Conservation (phyloP, 2,888 invertebrate genomes). For the Camptogramma bilineatum region DNA sequence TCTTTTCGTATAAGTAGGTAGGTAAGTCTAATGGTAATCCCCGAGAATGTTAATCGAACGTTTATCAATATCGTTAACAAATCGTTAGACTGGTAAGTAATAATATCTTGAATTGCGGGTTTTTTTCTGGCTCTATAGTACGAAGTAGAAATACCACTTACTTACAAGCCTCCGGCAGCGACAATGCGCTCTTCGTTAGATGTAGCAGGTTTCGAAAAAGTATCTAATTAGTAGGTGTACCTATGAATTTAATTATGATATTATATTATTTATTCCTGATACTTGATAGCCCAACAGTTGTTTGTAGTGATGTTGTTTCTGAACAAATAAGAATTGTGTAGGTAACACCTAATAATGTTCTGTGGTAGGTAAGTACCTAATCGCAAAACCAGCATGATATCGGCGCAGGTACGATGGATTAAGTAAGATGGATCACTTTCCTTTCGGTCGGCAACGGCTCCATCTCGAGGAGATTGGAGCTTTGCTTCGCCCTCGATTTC, state of each 20-base stretch:
- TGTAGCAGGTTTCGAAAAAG: conserved; percentile 43
- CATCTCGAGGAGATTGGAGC: conserved; percentile 50
- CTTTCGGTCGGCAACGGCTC: conserved; percentile 59
- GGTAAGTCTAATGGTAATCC: neutral
- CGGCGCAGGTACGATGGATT: conserved; percentile 48
- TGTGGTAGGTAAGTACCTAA: neutral
- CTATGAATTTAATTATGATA: neutral
- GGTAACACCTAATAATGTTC: too few relatives aligned
- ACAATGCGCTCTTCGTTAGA: conserved; percentile 10
- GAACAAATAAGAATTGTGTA: too few relatives aligned
- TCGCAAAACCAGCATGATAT: conserved; percentile 50
- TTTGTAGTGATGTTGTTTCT: too few relatives aligned
- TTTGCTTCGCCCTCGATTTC: conserved; percentile 64
- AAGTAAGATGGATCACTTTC: conserved; percentile 68
- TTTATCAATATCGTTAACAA: neutral
- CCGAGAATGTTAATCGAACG: neutral
- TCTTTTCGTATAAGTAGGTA: neutral
- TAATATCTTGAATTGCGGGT: conserved; percentile 42
- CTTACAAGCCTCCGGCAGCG: neutral
- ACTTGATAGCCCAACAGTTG: too few relatives aligned
- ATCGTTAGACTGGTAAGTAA: conserved; percentile 25
- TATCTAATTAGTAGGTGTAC: neutral
- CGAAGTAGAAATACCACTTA: conserved; percentile 7
- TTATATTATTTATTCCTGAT: too few relatives aligned
- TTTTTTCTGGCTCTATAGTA: conserved; percentile 31